Percentiles rank a stretch among this genome's conserved stretches.
Conservation (phyloP, 2,113 vertebrate genomes). For the Mustela nigripes region DNA sequence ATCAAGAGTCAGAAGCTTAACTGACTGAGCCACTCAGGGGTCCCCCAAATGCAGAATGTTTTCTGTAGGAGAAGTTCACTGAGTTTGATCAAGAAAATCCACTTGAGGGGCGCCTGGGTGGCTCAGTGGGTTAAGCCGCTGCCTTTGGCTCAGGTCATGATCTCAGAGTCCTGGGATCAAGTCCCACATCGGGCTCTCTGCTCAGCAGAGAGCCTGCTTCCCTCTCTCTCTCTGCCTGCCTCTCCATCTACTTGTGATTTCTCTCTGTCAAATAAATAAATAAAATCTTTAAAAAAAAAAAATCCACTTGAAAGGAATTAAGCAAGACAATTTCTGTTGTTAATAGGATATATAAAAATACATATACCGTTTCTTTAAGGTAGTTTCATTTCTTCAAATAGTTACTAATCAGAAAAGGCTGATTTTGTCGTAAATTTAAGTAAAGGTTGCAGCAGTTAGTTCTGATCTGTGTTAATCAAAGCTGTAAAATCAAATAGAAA, state of each 20-base stretch:
- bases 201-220: too few relatives aligned
- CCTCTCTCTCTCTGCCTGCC: too few relatives aligned
- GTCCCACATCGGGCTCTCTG: too few relatives aligned
- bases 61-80: not conserved
- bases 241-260: too few relatives aligned
- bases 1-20: not conserved
- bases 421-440: conserved; percentile 64
- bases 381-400: conserved; percentile 55
- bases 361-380: not conserved
- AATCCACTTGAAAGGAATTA: conserved; percentile 27
- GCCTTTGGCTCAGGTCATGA: too few relatives aligned
- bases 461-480: conserved; percentile 47
- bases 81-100: conserved; percentile 41
- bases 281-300: not conserved
- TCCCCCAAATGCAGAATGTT: conserved; percentile 8
- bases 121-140: too few relatives aligned
- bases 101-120: not conserved
- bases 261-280: too few relatives aligned
- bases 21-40: not conserved
- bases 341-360: conserved; percentile 24
- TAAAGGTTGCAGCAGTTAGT: not conserved
- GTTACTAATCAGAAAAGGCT: conserved; percentile 32
- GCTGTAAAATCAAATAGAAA: conserved; percentile 44
- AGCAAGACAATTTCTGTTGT: not conserved
- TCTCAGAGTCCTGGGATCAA: too few relatives aligned